A percentile compares a stretch with the other conserved stretches of the same genome.
Conservation (phyloP, 2,888 invertebrate species). For the Ethmia dodecea region DNA sequence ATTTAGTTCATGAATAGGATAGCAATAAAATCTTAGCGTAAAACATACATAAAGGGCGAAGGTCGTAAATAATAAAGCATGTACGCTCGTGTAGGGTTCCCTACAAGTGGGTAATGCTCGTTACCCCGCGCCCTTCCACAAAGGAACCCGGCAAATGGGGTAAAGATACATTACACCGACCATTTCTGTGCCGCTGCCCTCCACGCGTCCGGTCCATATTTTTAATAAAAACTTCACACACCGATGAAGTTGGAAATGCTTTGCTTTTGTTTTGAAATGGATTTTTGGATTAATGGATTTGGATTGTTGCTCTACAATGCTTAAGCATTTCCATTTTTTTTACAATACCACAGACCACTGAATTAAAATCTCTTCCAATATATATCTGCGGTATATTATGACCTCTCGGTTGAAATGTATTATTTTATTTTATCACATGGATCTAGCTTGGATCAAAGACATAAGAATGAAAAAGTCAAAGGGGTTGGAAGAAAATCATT, state of each 20-base stretch:
- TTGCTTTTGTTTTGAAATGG: slow-evolving; percentile 1
- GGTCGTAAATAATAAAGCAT: slow-evolving; percentile 74
- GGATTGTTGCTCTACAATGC: too few relatives aligned
- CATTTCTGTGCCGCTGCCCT: slow-evolving; percentile 55
- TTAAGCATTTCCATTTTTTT: too few relatives aligned
- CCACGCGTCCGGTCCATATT: slow-evolving; percentile 42
- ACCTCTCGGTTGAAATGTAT: too few relatives aligned
- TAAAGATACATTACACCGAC: slow-evolving; percentile 66
- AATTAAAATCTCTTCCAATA: too few relatives aligned
- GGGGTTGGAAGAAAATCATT: too few relatives aligned
- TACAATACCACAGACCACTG: too few relatives aligned
- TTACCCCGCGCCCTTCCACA: slow-evolving; percentile 64
- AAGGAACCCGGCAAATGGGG: slow-evolving; percentile 52
- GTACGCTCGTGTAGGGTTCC: slow-evolving; percentile 51
- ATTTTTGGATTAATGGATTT: too few relatives aligned
- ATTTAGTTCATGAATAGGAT: slow-evolving; percentile 65
- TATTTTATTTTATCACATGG: too few relatives aligned
- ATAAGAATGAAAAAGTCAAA: too few relatives aligned
- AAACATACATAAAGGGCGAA: slow-evolving; percentile 70
- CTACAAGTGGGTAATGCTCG: slow-evolving; percentile 66
- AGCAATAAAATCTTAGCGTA: slow-evolving; percentile 74
- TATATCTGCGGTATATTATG: too few relatives aligned
- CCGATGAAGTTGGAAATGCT: slow-evolving; percentile 21
- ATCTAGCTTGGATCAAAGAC: too few relatives aligned
- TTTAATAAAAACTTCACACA: slow-evolving; percentile 46